Conservation (phyloP, 2,113 vertebrate genomes). For the Dolichallabes microphthalmus region DNA sequence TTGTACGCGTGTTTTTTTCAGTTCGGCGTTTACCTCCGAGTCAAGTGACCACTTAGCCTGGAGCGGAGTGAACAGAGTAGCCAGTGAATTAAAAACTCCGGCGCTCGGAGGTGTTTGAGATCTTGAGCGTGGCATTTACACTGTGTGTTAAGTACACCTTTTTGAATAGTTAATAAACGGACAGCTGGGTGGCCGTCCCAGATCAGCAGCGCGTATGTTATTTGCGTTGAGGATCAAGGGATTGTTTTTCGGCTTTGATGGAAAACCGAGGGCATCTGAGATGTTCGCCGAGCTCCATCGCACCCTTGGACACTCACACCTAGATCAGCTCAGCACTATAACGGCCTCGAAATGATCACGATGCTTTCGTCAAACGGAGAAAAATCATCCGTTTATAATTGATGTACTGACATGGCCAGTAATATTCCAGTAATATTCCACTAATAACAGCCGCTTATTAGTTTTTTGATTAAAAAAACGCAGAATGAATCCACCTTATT, state of each 20-base stretch:
- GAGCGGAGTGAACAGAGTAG: background rate
- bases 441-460: too few species aligned
- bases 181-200: background rate
- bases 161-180: background rate
- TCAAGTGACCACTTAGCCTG: background rate
- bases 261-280: background rate
- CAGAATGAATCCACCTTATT: too few species aligned
- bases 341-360: background rate
- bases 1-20: background rate
- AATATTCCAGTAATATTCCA: too few species aligned
- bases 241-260: background rate
- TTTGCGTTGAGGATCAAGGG: background rate
- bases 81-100: background rate
- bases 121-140: background rate
- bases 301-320: background rate
- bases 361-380: too few species aligned
- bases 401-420: background rate
- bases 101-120: background rate
- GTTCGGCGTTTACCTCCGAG: background rate
- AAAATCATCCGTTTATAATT: background rate
- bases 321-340: background rate
- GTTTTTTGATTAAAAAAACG: too few species aligned
- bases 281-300: background rate
- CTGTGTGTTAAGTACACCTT: background rate
- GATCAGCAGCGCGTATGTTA: background rate